Conservation (phyloP, 2,797 vertebrate species). For the Argyrosomus regius region DNA sequence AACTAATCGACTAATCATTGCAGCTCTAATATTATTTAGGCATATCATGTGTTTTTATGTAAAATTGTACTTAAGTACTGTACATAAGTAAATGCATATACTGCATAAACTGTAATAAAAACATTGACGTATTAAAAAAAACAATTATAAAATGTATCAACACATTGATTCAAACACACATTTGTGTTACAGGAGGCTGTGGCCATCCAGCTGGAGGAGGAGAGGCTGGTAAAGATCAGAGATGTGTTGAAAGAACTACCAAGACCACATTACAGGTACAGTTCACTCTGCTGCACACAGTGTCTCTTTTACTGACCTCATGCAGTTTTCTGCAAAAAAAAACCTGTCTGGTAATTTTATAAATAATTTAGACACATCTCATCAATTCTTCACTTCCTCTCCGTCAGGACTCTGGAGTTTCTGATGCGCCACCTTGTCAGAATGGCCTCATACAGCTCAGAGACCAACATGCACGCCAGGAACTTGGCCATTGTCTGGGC, state of each 20-base stretch:
- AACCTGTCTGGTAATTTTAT: neutral
- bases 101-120: too few relatives aligned
- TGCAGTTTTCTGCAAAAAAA: neutral
- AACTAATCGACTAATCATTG: too few relatives aligned
- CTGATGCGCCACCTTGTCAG: slow-evolving; percentile 92
- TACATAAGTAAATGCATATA: too few relatives aligned
- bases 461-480: slow-evolving; percentile 95
- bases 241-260: slow-evolving; percentile 94
- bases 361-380: neutral
- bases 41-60: too few relatives aligned
- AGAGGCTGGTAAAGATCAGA: slow-evolving; percentile 91
- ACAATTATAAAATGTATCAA: neutral
- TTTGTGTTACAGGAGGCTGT: slow-evolving; percentile 89
- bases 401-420: slow-evolving; percentile 91
- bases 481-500: slow-evolving; percentile 98
- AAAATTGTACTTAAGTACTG: too few relatives aligned
- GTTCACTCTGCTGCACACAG: neutral
- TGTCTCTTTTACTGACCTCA: neutral
- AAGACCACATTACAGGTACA: slow-evolving; percentile 89
- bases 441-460: slow-evolving; percentile 87
- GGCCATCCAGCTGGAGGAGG: slow-evolving; percentile 91
- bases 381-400: neutral
- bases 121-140: neutral
- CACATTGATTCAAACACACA: neutral
- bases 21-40: too few relatives aligned